Base-by-base conservation (phyloP, 2,113 vertebrate species). In the Atlantisia rogersi region DNA sequence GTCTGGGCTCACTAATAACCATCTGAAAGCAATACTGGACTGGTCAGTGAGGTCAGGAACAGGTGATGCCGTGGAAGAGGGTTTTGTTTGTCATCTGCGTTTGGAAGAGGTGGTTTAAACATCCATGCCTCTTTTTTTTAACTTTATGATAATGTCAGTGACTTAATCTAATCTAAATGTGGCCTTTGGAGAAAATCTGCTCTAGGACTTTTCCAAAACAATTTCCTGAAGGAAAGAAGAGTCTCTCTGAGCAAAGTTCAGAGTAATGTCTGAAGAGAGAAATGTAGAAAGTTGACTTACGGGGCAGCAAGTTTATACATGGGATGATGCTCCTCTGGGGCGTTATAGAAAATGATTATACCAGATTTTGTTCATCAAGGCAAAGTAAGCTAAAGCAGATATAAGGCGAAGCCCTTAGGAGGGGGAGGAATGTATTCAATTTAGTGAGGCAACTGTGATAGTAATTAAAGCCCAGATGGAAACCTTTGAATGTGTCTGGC, bases 1-100 rank as follows among this genome's bases (percentile, higher is more conserved):
- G 91, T 96, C 95, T 96, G 96, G 75, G 62, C 89, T 95, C 82
- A 46, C 81, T 82, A 97, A 96, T 97, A 95, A 89, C 70, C 88
- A 94, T 95, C 92, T 97, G 90, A 96, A 96, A 97, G 90, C 87
- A 95, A 87, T 96, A 86, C 96, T 85, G 86, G 96, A 91, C 87
- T 95, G 95, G 93, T 78, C 92, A 95, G 52, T 55, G 92, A 85
- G 87, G 94, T 97, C 96, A 97, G 81, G 53, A 86, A 26, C 95
- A 97, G 96, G 96, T 96, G 92, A 97, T 92, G n/a, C n/a, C 75
- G 52, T 42, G 42, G 69, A 93, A 64, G 52, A 22, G 29, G 53
- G 17, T 3, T 80, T 81, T 93, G 55, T 93, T 90, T 70, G 53
- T 78, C 39, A 84, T 83, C 22, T 77, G 58, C 25, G 3, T 75